phyloP scores from a whole-genome alignment of 2,888 invertebrate genomes.

The Allygus modestus region DNA sequence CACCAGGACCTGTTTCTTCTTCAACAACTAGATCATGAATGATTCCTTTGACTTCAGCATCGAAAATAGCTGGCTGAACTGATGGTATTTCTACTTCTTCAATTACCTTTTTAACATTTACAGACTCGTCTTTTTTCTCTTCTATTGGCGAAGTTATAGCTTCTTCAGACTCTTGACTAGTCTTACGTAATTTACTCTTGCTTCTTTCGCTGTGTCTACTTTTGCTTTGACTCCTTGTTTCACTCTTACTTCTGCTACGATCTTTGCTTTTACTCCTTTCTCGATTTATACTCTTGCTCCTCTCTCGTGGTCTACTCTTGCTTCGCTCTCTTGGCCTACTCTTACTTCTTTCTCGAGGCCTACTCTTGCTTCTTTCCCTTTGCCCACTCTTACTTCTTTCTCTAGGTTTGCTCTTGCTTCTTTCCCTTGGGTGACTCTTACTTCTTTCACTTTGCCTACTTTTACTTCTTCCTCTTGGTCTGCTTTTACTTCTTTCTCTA shows the following conservation, averaged over 20 bases:
- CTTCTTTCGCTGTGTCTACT: constrained; percentile 69
- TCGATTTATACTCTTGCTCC: constrained; percentile 68
- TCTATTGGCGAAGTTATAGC: constrained; percentile 62
- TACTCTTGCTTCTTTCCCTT: constrained; percentile 70
- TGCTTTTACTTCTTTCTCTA: constrained; percentile 68
- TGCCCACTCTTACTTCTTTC: constrained; percentile 65
- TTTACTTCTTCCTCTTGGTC: constrained; percentile 69
- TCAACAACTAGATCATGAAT: constrained; percentile 48
- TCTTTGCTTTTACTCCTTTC: constrained; percentile 68
- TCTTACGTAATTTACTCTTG: constrained; percentile 43
- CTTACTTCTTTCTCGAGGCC: constrained; percentile 63
- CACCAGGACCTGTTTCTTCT: constrained; percentile 1
- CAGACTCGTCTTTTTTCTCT: constrained; percentile 62
- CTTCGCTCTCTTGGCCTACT: constrained; percentile 59
- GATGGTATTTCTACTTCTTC: constrained; percentile 36
- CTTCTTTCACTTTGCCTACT: constrained; percentile 63
- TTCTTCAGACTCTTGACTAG: constrained; percentile 18
- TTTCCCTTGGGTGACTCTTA: constrained; percentile 71
- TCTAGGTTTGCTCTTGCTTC: constrained; percentile 64
- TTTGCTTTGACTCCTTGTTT: constrained; percentile 67
- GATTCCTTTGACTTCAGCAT: constrained; percentile 61
- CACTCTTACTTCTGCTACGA: constrained; percentile 67
- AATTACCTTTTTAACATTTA: constrained; percentile 15
- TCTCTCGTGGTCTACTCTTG: constrained; percentile 63
- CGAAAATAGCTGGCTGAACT: constrained; percentile 26